Evolutionary conservation across 2,113 vertebrate species (phyloP), one percentile per base, ranked within the genome.

Genomic region (Pardalotus punctatus): DNA sequence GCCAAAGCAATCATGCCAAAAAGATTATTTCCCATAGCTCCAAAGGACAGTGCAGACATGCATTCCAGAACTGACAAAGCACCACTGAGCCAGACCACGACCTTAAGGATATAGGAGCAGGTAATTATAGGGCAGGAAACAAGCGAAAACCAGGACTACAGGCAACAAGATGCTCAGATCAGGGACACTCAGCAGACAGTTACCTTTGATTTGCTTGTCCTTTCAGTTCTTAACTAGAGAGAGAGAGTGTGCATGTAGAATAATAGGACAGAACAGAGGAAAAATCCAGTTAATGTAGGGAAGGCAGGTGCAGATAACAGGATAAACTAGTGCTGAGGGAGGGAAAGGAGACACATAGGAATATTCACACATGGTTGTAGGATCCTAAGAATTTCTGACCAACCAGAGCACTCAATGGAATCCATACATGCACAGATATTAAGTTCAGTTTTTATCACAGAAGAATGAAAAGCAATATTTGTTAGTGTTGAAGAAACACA

Each of bases 221-320:
- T 97, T 97, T 99, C 99, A 99, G 98, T 99, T 99, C 98, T 99
- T 99, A 98, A 99, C 99, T 99, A 99, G 87, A 96, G 97, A 98
- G 98, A 98, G 97, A 98, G 96, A 88, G 45, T 90, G 95, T 98
- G 98, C 98, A 98, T 97, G 97, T 98, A 93, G 96, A 98, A 97
- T 87, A 97, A 98, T 85, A 94, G 98, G 96, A 97, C 81, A 96
- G 90, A 96, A 98, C 97, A 95, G 90, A 98, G 96, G 97, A 97
- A 98, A 94, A 77, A 93, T 27, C 90, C 92, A 95, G 97, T 98
- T 98, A 98, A 97, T 95, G 58, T 87, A 93, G 93, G 97, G 95
- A 96, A 97, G 88, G 95, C 88, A 83, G 45, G 82, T 95, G 77
- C 86, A 82, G 86, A 57, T 65, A 86, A 88, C 58, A 29, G 94